These are phyloP conservation scores for Halcyon chelicuti DNA, from an alignment of 2,797 vertebrate species.

Conservation along the genomic window DNA sequence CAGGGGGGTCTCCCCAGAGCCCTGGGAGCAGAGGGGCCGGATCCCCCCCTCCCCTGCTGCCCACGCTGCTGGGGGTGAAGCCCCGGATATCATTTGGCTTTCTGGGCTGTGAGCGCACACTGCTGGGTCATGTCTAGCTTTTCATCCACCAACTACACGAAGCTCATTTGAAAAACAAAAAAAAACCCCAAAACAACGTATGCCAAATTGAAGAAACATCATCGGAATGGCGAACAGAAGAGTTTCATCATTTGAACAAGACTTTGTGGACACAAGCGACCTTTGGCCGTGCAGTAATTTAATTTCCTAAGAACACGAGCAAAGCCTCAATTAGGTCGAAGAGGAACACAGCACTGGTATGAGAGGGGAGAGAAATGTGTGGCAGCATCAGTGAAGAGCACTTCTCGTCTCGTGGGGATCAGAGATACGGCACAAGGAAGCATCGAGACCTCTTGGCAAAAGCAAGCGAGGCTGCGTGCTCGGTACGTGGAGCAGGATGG, in stretches of 20 bases:
- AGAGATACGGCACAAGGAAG: background rate
- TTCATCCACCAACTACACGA: background rate
- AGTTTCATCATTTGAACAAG: background rate
- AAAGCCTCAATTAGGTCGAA: slow-evolving; percentile 14
- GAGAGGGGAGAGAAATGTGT: slow-evolving; percentile 8
- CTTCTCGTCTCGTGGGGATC: background rate
- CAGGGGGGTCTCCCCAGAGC: background rate
- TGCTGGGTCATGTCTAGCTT: background rate
- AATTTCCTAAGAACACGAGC: background rate
- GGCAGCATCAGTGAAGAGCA: background rate
- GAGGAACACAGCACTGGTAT: background rate
- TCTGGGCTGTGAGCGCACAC: background rate
- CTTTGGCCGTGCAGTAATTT: slow-evolving; percentile 20
- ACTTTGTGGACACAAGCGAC: background rate
- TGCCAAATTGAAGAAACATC: background rate
- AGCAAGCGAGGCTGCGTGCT: background rate
- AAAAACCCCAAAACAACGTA: background rate
- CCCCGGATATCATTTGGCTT: background rate
- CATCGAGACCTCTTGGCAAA: slow-evolving; percentile 12
- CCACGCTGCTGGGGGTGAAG: background rate
- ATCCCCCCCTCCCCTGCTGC: background rate
- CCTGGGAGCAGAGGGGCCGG: background rate
- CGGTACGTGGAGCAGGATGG: background rate
- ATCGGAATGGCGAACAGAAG: background rate
- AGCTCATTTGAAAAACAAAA: background rate